Evolutionary conservation across 53 echinoderm and acorn worm genomes (phyloP).

Genomic region (Stichopus horrens): DNA sequence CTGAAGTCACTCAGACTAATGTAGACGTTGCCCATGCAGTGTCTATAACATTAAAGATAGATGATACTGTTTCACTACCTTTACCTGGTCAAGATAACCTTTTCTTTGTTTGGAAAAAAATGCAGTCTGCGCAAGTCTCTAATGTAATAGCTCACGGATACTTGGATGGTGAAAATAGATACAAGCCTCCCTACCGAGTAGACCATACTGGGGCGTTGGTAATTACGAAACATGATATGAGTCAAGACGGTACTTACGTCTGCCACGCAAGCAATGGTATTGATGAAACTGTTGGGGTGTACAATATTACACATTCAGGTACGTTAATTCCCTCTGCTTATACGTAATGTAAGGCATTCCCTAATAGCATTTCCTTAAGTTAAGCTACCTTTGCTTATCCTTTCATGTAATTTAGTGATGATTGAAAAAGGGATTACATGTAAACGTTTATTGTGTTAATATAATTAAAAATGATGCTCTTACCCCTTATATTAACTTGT

Average conservation of each 20-base stretch:
- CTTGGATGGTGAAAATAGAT: neutral
- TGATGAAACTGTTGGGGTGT: neutral
- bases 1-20: neutral
- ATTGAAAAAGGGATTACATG: too few relatives aligned
- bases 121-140: neutral
- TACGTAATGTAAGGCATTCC: neutral
- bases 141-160: neutral
- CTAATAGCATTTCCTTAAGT: too few relatives aligned
- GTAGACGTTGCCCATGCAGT: neutral
- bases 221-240: neutral
- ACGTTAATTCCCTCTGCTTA: neutral
- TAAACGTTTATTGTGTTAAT: too few relatives aligned
- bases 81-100: too few relatives aligned
- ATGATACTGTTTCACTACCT: neutral
- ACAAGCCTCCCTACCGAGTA: neutral
- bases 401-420: too few relatives aligned
- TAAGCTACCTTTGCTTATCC: too few relatives aligned
- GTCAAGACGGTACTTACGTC: neutral
- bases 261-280: neutral
- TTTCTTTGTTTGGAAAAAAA: slow-evolving; percentile 4
- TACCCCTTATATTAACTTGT: too few relatives aligned
- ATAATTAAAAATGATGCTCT: too few relatives aligned
- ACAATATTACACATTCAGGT: neutral
- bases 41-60: neutral
- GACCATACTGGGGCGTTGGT: neutral